Base-by-base conservation (phyloP, 1,140 invertebrate species). In the Drosophila triauraria region DNA sequence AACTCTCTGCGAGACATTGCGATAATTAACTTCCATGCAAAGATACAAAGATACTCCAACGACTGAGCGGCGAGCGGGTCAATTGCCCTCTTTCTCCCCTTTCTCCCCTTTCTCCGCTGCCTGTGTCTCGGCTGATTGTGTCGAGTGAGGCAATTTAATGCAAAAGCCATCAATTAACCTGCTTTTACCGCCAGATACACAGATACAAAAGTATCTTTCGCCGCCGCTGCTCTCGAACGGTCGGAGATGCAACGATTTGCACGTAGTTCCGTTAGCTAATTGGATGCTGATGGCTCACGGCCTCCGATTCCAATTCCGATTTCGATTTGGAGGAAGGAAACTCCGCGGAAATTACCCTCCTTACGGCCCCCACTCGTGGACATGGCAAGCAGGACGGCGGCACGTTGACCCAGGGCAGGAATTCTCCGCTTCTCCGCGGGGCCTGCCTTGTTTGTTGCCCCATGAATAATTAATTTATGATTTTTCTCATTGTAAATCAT, bases 221-320 rank as follows among this genome's bases (percentile, higher is more conserved):
- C 47, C 43, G 53, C 64, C 23, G 53, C 47, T 42, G 46, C 68
- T 38, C 68, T 72, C 54, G 56, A 59, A 68, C 75, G 47, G 72
- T 47, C 17, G 25, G 42, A 77, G 70, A 74, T 74, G 70, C 83
- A 88, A 83, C 81, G 84, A 88, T 88, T 88, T 88, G 85, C 85
- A 88, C 85, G 85, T 88, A 91, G 85, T 88, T 88, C 85, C 85
- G 85, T 88, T 88, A 88, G 85, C 85, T 88, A 88, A 88, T 88
- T 88, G 85, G 74, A 74, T 60, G 64, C 61, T 79, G 78, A 84
- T 62, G 59, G 74, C 63, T 65, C 62, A 65, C 62, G 46, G 53
- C 65, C 65, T 47, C 63, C 32, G 48, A 57, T 50, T 12, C 40
- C 54, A n/a, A 32, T 47, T 53, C 46, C 64, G 40, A 58, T 44